Percentiles rank a stretch among this genome's conserved stretches.
These are phyloP conservation scores for Halocaridina rubra DNA, from an alignment of 2,888 invertebrate species.

Conservation along the genomic window DNA sequence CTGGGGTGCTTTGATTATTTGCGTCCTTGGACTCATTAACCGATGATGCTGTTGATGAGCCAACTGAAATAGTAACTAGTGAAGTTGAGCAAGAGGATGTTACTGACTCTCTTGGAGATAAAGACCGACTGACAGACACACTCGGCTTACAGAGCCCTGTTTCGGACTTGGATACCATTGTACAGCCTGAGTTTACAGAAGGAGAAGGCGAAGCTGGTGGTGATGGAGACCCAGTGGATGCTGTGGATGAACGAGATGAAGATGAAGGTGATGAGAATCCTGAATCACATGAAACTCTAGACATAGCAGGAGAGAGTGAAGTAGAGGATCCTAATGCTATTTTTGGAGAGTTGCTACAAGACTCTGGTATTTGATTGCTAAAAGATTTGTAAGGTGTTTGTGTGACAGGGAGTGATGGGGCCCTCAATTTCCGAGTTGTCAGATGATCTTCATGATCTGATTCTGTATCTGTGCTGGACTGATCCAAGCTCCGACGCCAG, in stretches of 20 bases:
- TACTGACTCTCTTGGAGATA: no score
- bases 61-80: no score
- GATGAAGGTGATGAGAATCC: neutral
- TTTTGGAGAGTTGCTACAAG: neutral
- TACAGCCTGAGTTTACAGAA: neutral
- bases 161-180: neutral
- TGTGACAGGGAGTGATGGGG: neutral
- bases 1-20: no score
- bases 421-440: neutral
- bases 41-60: no score
- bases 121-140: no score
- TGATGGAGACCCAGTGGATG: neutral
- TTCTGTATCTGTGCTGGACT: constrained; percentile 44
- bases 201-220: neutral
- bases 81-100: no score
- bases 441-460: constrained; percentile 41
- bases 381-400: neutral
- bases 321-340: neutral
- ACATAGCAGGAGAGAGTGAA: neutral
- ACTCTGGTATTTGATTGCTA: neutral
- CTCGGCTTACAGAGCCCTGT: neutral
- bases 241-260: neutral
- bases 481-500: constrained; percentile 51
- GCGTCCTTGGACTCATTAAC: no score
- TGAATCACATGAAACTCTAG: neutral